Evolutionary conservation across 1,140 invertebrate species (phyloP), one percentile per base, ranked within the genome.

Genomic region (Meloidogyne exigua): DNA sequence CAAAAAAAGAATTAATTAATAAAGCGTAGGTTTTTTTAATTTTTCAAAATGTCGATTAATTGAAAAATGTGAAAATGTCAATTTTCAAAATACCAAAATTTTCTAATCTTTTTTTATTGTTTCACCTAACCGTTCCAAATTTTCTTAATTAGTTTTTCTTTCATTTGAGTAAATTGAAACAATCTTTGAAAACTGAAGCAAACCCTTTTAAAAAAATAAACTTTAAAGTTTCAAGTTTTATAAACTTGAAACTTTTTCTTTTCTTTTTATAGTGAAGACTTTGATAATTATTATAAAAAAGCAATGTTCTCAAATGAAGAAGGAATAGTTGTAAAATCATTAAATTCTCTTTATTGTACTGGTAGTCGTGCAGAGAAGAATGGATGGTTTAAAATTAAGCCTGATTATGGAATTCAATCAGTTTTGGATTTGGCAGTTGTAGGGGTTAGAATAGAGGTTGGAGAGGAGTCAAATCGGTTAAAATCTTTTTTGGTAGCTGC

Each of bases 321-420:
- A 74, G 81, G 81, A 32, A 76, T 82, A 62, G 81, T 82, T 21
- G 72, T 82, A n/a, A 82, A 82, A 49, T 80, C 72, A 26, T 42
- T n/a, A 36, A 80, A 81, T 26, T 66, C 78, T 11, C 21, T 68
- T 28, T 79, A 79, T 64, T 26, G 23, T 15, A 39, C 76, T 21
- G 78, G 74, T 32, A 75, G 74, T n/a, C 74, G 74, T 1, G 62
- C 74, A 10, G 72, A 74, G 42, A 23, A 57, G 66, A 74, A 75
- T 32, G 65, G 80, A 28, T 77, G 67, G 73, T 82, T 85, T 49
- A 82, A 82, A 75, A 73, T 84, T 21, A 82, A 82, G 57, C 81
- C 81, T 9, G 81, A 82, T 49, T 82, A 82, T 75, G 82, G 82
- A n/a, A 62, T 70, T 36, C 75, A 81, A 11, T 75, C 69, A 18